These are phyloP conservation scores for Saturnia japonica DNA, from an alignment of 2,888 invertebrate genomes.

Conservation along the genomic window DNA sequence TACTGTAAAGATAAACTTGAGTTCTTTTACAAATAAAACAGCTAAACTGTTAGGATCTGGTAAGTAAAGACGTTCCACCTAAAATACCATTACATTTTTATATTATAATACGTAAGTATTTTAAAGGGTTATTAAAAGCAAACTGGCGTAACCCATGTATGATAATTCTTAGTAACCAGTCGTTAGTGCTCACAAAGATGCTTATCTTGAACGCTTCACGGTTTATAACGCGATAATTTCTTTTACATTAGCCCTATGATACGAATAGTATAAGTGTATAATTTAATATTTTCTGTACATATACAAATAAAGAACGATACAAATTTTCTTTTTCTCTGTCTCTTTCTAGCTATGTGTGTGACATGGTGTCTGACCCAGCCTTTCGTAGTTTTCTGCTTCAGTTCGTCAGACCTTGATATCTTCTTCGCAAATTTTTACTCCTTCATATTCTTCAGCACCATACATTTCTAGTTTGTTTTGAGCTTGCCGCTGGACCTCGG, in stretches of 20 bases:
- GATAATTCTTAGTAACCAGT: slow-evolving; percentile 51
- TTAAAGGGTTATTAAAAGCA: slow-evolving; percentile 21
- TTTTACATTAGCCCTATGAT: slow-evolving; percentile 38
- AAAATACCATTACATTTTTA: background rate
- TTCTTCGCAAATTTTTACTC: too few relatives aligned
- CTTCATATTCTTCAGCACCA: too few relatives aligned
- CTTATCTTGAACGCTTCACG: slow-evolving; percentile 46
- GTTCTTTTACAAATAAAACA: background rate
- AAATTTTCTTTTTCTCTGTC: too few relatives aligned
- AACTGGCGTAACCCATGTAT: slow-evolving; percentile 46
- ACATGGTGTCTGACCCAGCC: too few relatives aligned
- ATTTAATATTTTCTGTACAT: slow-evolving; percentile 15
- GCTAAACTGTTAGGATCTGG: background rate
- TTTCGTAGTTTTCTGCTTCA: too few relatives aligned
- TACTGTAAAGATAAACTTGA: background rate
- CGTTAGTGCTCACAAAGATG: slow-evolving; percentile 46
- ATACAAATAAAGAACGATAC: background rate
- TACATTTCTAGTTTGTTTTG: too few relatives aligned
- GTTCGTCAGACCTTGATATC: too few relatives aligned
- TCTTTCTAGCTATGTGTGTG: too few relatives aligned
- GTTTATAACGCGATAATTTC: slow-evolving; percentile 51
- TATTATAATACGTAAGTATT: slow-evolving; percentile 11
- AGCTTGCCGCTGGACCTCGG: too few relatives aligned
- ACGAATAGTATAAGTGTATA: slow-evolving; percentile 25
- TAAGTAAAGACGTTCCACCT: background rate